A percentile compares a stretch with the other conserved stretches of the same genome.
These are phyloP conservation scores for Pituophis catenifer DNA, from an alignment of 2,113 vertebrate genomes.

Conservation along the genomic window DNA sequence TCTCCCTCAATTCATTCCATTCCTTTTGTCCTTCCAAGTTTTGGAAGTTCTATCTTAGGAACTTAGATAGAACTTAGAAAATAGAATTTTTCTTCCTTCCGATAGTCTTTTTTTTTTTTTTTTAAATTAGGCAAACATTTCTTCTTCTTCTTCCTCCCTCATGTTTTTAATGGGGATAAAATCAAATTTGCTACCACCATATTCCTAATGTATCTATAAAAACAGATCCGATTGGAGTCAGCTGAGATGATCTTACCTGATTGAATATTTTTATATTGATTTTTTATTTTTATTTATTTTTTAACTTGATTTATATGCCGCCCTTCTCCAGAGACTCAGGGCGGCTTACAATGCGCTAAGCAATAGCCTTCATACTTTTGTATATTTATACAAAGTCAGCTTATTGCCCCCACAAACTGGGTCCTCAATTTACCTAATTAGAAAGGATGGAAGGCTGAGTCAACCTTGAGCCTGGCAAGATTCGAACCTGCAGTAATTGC, in stretches of 20 bases:
- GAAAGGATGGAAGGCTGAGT: too few relatives aligned
- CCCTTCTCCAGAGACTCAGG: too few relatives aligned
- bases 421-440: too few relatives aligned
- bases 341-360: too few relatives aligned
- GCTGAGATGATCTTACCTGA: background rate
- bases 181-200: constrained; percentile 19
- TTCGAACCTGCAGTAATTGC: too few relatives aligned
- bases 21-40: constrained; percentile 38
- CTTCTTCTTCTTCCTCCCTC: constrained; percentile 8
- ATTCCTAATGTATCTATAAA: background rate
- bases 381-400: too few relatives aligned
- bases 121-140: constrained; percentile 53
- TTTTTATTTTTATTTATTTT: too few relatives aligned
- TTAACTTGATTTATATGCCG: too few relatives aligned
- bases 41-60: constrained; percentile 45
- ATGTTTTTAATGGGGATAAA: background rate
- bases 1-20: constrained; percentile 1
- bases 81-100: constrained; percentile 60
- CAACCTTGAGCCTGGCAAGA: too few relatives aligned
- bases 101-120: constrained; percentile 55
- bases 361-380: too few relatives aligned
- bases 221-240: background rate
- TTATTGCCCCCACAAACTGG: too few relatives aligned
- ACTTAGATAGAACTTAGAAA: constrained; percentile 15
- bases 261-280: background rate